Evolutionary conservation across 2,888 invertebrate species (phyloP), one percentile per base, ranked within the genome.

Genomic region (Neuroscelio doddi): DNA sequence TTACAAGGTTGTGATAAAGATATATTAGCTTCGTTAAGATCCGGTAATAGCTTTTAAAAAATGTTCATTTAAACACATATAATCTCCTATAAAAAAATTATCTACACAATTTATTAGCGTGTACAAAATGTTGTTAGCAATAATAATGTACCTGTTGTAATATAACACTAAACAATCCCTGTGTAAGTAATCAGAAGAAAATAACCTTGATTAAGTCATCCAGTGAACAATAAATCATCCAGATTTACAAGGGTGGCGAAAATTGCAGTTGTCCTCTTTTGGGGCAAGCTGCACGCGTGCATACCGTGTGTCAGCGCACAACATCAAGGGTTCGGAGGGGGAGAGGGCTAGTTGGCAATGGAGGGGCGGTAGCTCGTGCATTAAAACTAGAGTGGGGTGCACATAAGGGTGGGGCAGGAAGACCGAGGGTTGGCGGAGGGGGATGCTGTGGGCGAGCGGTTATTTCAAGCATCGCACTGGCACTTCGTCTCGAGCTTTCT

Each of bases 381-480:
- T 53, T 42, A 29, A n/a, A 45, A 34, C 47, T 44, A 38, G 63
- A 68, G 71, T 63, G 58, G 63, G 51, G 50, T 38, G 47, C 39
- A 44, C 46, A 46, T 39, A 50, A 67, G 61, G 53, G 73, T 70
- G 73, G 75, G 74, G 73, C 69, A 70, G 69, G 61, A 68, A 38
- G 68, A 59, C 53, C 72, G 73, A 70, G 79, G 81, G 79, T 80
- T 80, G 79, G 80, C 73, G 76, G 77, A 76, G 80, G 79, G 79
- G 77, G 76, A 75, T 73, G 77, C 75, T 77, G 80, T 64, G 72
- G 71, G 69, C 75, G 73, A 75, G 77, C 76, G 57, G 82, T 81
- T 83, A 83, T 83, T 83, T 82, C 82, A 79, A 82, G 83, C 82
- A 70, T 75, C 77, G 72, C 68, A 70, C 64, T 55, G 81, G 80